These are phyloP conservation scores for Cyphomyrus discorhynchus DNA, from an alignment of 2,113 vertebrate species.

Conservation along the genomic window DNA sequence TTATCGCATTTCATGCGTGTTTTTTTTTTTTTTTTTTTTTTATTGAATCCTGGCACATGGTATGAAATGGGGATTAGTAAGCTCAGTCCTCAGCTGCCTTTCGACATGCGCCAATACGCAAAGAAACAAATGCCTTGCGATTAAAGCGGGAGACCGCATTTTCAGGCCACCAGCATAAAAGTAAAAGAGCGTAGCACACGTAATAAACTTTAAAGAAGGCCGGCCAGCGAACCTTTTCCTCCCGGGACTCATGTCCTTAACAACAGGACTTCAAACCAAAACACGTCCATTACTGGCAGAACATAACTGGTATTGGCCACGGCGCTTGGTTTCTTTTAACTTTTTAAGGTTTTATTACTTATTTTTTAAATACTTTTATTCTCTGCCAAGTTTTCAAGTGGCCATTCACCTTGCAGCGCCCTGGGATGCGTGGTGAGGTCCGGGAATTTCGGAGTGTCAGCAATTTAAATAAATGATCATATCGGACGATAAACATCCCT, in stretches of 20 bases:
- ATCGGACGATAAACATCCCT: not conserved
- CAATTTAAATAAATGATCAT: not conserved
- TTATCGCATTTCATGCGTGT: constrained; percentile 15
- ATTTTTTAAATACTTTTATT: not conserved
- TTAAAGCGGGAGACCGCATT: not conserved
- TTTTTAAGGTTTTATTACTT: not conserved
- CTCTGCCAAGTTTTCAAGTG: not conserved
- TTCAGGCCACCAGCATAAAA: not conserved
- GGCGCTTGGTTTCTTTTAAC: not conserved
- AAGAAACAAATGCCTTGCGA: not conserved
- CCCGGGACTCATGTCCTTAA: not conserved
- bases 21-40: not conserved
- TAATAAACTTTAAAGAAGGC: not conserved
- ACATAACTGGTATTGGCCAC: not conserved
- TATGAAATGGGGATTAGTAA: constrained; percentile 15
- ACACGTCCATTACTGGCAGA: not conserved
- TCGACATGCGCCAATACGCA: not conserved
- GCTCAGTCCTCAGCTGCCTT: constrained; percentile 1
- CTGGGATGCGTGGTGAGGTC: not conserved
- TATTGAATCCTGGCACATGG: constrained; percentile 15
- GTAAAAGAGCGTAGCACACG: not conserved
- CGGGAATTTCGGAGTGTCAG: not conserved
- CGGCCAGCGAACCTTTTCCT: not conserved
- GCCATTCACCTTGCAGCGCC: not conserved
- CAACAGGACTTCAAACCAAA: constrained; percentile 9